Base-by-base conservation (phyloP, 2,113 vertebrate genomes). In the Phrynosoma platyrhinos region DNA sequence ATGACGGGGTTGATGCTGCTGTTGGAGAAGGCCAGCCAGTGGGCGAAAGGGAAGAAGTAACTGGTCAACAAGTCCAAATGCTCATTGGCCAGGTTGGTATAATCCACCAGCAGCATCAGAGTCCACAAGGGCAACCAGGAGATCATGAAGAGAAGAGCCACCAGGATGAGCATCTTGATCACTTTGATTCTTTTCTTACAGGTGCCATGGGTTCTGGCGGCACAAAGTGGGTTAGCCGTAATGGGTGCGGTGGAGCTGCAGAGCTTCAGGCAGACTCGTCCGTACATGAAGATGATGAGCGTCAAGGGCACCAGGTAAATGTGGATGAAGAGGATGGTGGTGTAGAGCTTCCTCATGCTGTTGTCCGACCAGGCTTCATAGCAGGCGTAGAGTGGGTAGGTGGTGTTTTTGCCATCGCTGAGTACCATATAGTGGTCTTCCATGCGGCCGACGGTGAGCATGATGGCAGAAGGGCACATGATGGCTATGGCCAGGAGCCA, bases 91-190 rank as follows among this genome's bases (percentile, higher is more conserved):
- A 96, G 93, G 87, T 91, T 91, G 69, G 87, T 92, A 9, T 95
- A 96, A 89, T 96, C 95, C 18, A 92, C 86, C 64, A 96, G 92
- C 75, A 97, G 90, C 94, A 96, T 93, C 83, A 96, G 90, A 1
- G 91, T 93, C 96, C 96, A 97, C 71, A 97, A 94, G 0, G 95
- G 96, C 91, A 95, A 87, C 96, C 96, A 96, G 84, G 95, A 96
- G 53, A 96, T 77, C n/a, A 94, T 89, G 91, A 97, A 97, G 90
- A 96, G 94, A 5, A 96, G 91, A 1, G 96, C 95, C 40, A 96
- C 95, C 79, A 93, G 58, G 9, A 95, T 90, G 14, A 96, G 92
- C 96, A 96, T 96, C 86, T 94, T 95, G 85, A 96, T 95, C 25
- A 94, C 94, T 9, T 91, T 89, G 9, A 91, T 92, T 88, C 83